Percentiles rank a stretch among this genome's conserved stretches.
phyloP scores from a whole-genome alignment of 2,888 invertebrate genomes.

The Lasioglossum lativentre region DNA sequence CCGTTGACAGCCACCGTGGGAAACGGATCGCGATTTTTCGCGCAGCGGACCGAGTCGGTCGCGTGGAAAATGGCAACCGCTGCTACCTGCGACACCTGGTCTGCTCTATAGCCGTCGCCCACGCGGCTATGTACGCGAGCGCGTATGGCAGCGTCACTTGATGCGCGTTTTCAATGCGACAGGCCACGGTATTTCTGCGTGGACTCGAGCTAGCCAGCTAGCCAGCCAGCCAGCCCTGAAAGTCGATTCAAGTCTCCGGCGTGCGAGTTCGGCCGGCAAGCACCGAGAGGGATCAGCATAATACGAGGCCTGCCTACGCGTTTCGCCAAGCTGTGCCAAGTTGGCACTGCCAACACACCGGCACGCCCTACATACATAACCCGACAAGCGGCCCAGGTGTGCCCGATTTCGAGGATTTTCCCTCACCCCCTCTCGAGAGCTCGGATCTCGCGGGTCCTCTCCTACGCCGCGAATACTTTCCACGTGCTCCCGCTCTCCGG shows the following conservation, averaged over 20 bases:
- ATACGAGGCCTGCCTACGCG: conserved; percentile 78
- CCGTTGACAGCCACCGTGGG: conserved; percentile 27
- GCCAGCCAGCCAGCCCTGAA: conserved; percentile 63
- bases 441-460: conserved; percentile 14
- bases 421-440: conserved; percentile 23
- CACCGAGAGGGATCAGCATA: conserved; percentile 75
- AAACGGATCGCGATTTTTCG: conserved; percentile 29
- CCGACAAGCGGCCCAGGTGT: conserved; percentile 75
- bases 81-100: conserved; percentile 76
- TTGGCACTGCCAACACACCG: conserved; percentile 45
- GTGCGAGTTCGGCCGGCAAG: conserved; percentile 33
- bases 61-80: conserved; percentile 63
- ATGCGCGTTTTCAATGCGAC: conserved; percentile 75
- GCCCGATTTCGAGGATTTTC: conserved; percentile 74
- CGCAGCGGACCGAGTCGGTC: conserved; percentile 20
- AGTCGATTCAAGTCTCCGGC: conserved; percentile 65
- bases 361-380: conserved; percentile 76
- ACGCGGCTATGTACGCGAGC: conserved; percentile 57
- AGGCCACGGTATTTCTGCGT: conserved; percentile 76
- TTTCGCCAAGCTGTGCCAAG: conserved; percentile 69
- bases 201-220: conserved; percentile 59
- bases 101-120: conserved; percentile 64
- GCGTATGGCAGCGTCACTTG: conserved; percentile 71
- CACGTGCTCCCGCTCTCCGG: background rate
- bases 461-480: conserved; percentile 34